Evolutionary conservation across 2,797 vertebrate genomes (phyloP).

Genomic region (Falco biarmicus): DNA sequence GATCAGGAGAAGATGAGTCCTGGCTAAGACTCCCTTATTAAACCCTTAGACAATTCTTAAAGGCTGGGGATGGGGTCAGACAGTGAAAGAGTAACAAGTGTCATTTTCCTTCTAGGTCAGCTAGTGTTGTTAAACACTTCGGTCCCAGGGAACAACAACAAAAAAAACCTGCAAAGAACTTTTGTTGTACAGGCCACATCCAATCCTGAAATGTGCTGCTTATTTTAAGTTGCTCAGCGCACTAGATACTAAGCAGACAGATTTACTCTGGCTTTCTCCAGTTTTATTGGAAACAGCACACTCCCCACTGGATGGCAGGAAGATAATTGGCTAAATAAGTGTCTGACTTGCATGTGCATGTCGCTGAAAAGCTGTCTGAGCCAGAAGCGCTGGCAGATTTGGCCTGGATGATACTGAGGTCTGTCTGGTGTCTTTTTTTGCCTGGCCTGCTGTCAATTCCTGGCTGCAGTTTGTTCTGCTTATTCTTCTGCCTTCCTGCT

Average conservation of each 20-base stretch:
- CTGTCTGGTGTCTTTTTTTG: background rate
- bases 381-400: background rate
- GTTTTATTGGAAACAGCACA: constrained; percentile 30
- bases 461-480: background rate
- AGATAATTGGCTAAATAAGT: background rate
- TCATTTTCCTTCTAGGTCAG: background rate
- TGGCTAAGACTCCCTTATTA: background rate
- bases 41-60: background rate
- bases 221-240: background rate
- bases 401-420: background rate
- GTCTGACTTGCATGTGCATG: background rate
- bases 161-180: background rate
- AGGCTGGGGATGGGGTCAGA: background rate
- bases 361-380: background rate
- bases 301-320: constrained; percentile 12
- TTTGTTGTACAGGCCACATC: no score
- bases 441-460: background rate
- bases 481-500: background rate
- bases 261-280: constrained; percentile 11
- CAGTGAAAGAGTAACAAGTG: background rate
- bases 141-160: background rate
- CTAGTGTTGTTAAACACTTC: background rate
- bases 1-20: background rate
- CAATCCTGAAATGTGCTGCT: constrained; percentile 6
- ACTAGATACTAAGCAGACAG: constrained; percentile 8